phyloP scores from a whole-genome alignment of 2,113 vertebrate genomes.

The Orientallactaga bullata region DNA sequence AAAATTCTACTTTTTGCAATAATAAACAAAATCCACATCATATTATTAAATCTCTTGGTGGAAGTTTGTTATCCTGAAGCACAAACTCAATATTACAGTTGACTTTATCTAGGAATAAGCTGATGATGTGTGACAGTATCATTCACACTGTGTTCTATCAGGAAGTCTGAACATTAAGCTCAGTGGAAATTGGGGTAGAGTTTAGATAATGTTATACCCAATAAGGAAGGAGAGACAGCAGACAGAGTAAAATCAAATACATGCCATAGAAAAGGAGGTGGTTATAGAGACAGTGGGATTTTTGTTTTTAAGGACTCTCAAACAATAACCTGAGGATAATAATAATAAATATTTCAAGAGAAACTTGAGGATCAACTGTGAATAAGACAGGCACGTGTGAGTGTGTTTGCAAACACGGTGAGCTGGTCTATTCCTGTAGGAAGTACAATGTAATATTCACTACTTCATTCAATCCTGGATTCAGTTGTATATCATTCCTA shows the following conservation, averaged over 20 bases:
- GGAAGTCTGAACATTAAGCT: neutral
- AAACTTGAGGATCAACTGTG: neutral
- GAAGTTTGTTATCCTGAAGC: too few relatives aligned
- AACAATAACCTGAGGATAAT: neutral
- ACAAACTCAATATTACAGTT: neutral
- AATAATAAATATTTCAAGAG: neutral
- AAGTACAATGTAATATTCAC: too few relatives aligned
- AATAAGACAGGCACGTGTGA: too few relatives aligned
- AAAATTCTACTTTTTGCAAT: neutral
- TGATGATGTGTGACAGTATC: neutral
- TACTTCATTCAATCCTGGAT: neutral
- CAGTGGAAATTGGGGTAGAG: rapidly evolving
- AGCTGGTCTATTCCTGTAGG: too few relatives aligned
- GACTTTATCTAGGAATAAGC: too few relatives aligned
- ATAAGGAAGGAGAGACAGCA: too few relatives aligned
- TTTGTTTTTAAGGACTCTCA: neutral
- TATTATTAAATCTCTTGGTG: neutral
- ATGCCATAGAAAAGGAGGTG: too few relatives aligned
- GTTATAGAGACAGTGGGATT: neutral
- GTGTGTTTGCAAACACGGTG: too few relatives aligned
- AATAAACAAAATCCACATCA: neutral
- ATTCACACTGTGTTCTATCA: rapidly evolving
- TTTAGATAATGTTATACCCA: too few relatives aligned
- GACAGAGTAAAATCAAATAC: too few relatives aligned
- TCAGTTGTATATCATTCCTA: too few relatives aligned